phyloP scores from a whole-genome alignment of 2,888 invertebrate genomes.

The Campaea margaritaria region DNA sequence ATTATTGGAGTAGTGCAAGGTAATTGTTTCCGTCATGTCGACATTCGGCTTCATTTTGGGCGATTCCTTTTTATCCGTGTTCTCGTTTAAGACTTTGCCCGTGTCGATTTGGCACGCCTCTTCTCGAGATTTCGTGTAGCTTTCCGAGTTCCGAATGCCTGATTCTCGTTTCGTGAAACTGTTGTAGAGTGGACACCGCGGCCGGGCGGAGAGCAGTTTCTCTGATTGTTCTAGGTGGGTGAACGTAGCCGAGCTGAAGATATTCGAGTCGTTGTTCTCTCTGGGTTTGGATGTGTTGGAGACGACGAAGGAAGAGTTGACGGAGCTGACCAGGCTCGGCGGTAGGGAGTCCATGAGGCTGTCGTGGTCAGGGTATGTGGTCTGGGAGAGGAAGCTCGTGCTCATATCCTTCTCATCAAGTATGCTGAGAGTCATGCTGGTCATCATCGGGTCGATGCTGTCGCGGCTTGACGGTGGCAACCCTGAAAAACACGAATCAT shows the following conservation, averaged over 20 bases:
- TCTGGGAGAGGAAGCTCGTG: slow-evolving; percentile 81
- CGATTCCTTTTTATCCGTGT: slow-evolving; percentile 66
- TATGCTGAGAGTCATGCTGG: slow-evolving; percentile 81
- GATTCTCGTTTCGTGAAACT: slow-evolving; percentile 67
- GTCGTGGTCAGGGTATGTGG: slow-evolving; percentile 78
- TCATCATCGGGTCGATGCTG: slow-evolving; percentile 79
- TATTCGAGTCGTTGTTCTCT: slow-evolving; percentile 65
- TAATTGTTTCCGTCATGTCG: slow-evolving; percentile 73
- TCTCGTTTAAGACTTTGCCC: slow-evolving; percentile 72
- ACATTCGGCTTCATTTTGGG: slow-evolving; percentile 51
- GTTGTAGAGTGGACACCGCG: slow-evolving; percentile 67
- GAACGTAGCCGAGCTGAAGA: slow-evolving; percentile 78
- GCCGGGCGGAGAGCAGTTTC: slow-evolving; percentile 69
- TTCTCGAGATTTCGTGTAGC: slow-evolving; percentile 74
- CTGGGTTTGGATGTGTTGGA: slow-evolving; percentile 61
- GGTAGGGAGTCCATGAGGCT: slow-evolving; percentile 78
- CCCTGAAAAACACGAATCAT: neutral
- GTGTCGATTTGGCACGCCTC: slow-evolving; percentile 75
- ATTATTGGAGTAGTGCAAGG: slow-evolving; percentile 74
- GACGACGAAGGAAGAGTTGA: slow-evolving; percentile 75
- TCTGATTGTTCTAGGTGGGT: slow-evolving; percentile 77
- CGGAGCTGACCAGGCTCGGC: slow-evolving; percentile 77
- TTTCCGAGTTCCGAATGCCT: slow-evolving; percentile 66
- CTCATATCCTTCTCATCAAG: slow-evolving; percentile 83
- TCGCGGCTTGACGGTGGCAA: slow-evolving; percentile 64